Evolutionary conservation across 2,113 vertebrate species (phyloP).

Genomic region (Ailurus styani): DNA sequence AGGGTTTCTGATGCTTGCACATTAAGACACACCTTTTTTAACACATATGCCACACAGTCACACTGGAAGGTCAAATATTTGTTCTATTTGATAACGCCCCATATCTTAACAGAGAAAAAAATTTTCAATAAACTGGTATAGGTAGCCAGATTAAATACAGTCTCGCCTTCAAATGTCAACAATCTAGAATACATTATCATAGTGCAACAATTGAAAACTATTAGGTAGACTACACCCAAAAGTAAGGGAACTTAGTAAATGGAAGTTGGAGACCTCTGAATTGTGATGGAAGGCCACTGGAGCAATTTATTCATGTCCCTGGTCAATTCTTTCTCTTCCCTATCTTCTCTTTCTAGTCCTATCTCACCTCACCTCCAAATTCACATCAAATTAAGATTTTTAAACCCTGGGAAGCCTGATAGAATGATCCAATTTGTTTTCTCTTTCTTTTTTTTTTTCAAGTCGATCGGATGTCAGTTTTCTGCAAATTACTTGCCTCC

Average conservation of each 20-base stretch:
- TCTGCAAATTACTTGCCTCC: conserved; percentile 48
- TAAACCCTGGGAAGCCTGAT: not conserved
- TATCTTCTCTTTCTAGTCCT: not conserved
- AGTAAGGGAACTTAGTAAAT: not conserved
- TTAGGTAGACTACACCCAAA: not conserved
- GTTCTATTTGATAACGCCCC: not conserved
- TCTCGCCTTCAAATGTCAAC: not conserved
- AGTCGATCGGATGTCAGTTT: conserved; percentile 26
- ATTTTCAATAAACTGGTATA: not conserved
- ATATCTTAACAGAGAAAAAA: conserved; percentile 8
- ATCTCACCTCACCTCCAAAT: not conserved
- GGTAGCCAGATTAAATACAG: not conserved
- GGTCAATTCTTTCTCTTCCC: not conserved
- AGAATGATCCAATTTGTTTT: conserved; percentile 39
- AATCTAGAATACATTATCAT: not conserved
- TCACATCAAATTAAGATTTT: conserved; percentile 55
- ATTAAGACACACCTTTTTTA: not conserved
- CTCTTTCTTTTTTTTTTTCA: not conserved
- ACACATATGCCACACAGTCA: not conserved
- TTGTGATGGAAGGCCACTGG: not conserved
- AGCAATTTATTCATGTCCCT: not conserved
- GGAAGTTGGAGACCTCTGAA: not conserved
- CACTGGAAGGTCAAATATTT: not conserved
- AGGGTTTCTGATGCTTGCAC: not conserved
- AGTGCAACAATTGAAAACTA: not conserved